phyloP scores from a whole-genome alignment of 2,113 vertebrate species.

The Chascanopsetta lugubris region DNA sequence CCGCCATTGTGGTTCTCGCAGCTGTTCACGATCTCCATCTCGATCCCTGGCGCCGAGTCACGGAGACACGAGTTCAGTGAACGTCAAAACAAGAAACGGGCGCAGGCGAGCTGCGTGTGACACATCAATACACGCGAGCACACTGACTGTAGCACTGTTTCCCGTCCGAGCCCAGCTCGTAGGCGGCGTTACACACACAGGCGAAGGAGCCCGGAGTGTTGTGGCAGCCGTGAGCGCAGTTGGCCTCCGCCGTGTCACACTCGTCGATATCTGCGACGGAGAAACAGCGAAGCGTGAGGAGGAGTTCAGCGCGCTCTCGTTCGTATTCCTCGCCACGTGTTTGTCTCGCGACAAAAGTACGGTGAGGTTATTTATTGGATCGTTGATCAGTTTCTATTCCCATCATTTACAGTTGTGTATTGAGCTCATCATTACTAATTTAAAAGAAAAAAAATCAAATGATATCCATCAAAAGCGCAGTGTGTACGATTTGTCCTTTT shows the following conservation, averaged over 20 bases:
- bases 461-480: no score
- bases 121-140: not conserved
- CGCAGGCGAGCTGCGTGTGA: no score
- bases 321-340: not conserved
- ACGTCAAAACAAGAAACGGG: no score
- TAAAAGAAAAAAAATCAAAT: no score
- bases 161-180: slow-evolving; percentile 90
- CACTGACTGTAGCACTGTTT: slow-evolving; percentile 92
- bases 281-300: not conserved
- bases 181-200: slow-evolving; percentile 87
- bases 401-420: no score
- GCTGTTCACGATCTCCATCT: slow-evolving; percentile 97
- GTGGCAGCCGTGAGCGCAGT: slow-evolving; percentile 89
- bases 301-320: not conserved
- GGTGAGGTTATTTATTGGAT: not conserved
- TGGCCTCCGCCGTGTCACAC: slow-evolving; percentile 77
- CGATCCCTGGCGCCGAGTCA: slow-evolving; percentile 84
- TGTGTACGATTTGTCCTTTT: no score
- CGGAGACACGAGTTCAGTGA: not conserved
- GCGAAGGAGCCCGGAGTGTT: slow-evolving; percentile 90
- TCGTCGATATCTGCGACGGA: slow-evolving; percentile 87
- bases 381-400: no score
- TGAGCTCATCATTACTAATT: no score
- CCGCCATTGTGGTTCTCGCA: slow-evolving; percentile 89
- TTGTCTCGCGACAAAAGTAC: not conserved